Conservation (phyloP, 2,888 invertebrate genomes). For the Acanthococcus lagerstroemiae region DNA sequence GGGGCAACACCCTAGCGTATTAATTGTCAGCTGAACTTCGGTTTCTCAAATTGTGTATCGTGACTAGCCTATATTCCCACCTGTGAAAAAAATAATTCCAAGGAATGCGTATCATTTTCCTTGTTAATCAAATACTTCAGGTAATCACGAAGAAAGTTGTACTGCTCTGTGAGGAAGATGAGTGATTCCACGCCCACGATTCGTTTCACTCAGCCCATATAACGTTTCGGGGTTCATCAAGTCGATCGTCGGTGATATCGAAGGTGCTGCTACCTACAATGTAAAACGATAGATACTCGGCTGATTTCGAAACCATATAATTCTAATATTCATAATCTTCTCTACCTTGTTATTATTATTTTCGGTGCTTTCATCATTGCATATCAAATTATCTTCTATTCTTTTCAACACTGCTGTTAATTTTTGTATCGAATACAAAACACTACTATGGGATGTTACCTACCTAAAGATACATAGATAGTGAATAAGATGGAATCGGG, state of each 20-base stretch:
- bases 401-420: constrained; percentile 64
- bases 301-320: constrained; percentile 32
- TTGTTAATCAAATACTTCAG: constrained; percentile 64
- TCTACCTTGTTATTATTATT: constrained; percentile 10
- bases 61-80: no score
- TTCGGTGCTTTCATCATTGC: constrained; percentile 3
- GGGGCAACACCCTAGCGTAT: constrained; percentile 36
- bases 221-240: constrained; percentile 59
- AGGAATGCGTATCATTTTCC: constrained; percentile 54
- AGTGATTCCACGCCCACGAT: constrained; percentile 89
- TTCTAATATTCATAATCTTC: background rate
- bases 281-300: constrained; percentile 28
- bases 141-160: constrained; percentile 71
- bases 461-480: constrained; percentile 57
- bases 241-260: constrained; percentile 55
- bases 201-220: constrained; percentile 69
- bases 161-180: constrained; percentile 79
- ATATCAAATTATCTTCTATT: constrained; percentile 58
- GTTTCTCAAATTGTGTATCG: no score
- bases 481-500: constrained; percentile 41
- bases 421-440: constrained; percentile 42
- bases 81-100: constrained; percentile 58
- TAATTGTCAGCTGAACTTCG: no score
- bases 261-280: constrained; percentile 46
- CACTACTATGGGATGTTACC: background rate